A percentile compares a stretch with the other conserved stretches of the same genome.
Evolutionary conservation across 1,140 invertebrate species (phyloP).

Genomic region (Lepidostoma basale): DNA sequence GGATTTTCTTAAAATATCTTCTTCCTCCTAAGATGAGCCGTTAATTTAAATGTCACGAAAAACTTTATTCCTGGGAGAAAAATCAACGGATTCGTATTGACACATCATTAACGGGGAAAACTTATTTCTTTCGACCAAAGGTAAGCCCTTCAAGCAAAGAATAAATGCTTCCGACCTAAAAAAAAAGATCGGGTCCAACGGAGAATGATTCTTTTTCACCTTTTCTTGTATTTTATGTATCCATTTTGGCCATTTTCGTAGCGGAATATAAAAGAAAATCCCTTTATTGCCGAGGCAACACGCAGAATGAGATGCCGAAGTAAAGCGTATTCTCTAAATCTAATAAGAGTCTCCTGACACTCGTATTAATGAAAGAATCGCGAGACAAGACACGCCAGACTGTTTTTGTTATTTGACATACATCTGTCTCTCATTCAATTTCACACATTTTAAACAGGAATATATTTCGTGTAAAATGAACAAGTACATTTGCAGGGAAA

Average conservation of each 20-base stretch:
- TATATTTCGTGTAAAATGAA: no score
- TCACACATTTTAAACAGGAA: no score
- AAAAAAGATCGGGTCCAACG: neutral
- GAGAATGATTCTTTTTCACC: neutral
- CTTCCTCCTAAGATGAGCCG: no score
- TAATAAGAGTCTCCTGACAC: no score
- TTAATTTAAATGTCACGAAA: neutral
- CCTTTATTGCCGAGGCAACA: neutral
- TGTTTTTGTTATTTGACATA: no score
- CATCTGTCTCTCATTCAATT: no score
- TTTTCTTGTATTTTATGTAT: neutral
- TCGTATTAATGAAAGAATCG: no score
- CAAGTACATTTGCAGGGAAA: no score
- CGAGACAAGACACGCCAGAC: no score
- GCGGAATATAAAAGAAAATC: neutral
- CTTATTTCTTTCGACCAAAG: neutral
- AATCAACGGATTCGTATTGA: constrained; percentile 11
- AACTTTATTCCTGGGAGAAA: neutral
- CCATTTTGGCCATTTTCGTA: neutral
- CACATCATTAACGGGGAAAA: neutral
- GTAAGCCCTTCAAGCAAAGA: neutral
- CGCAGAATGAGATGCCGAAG: neutral
- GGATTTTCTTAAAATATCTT: neutral
- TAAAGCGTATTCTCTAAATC: no score
- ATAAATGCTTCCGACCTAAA: neutral